Conservation (phyloP, 1,140 invertebrate genomes). For the Aradophagus sp. region DNA sequence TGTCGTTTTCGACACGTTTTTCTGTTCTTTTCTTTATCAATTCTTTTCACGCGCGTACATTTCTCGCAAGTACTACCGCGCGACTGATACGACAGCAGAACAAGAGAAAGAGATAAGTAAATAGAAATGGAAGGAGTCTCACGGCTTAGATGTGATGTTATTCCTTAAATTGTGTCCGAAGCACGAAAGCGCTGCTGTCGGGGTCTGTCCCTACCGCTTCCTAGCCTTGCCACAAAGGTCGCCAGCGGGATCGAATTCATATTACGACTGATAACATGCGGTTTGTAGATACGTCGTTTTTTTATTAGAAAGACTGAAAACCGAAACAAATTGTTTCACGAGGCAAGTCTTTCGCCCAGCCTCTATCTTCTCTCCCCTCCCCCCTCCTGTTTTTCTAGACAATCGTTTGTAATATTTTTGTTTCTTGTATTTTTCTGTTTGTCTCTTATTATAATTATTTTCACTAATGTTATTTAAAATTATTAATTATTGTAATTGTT, state of each 20-base stretch:
- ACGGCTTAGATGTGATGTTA: slow-evolving; percentile 59
- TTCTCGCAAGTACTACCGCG: slow-evolving; percentile 52
- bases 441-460: slow-evolving; percentile 27
- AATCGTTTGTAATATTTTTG: slow-evolving; percentile 32
- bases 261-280: slow-evolving; percentile 67
- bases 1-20: slow-evolving; percentile 41
- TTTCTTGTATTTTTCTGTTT: slow-evolving; percentile 25
- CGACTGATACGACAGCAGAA: slow-evolving; percentile 25
- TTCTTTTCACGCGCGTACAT: slow-evolving; percentile 63
- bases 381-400: slow-evolving; percentile 11
- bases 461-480: slow-evolving; percentile 17
- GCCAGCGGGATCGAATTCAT: slow-evolving; percentile 28
- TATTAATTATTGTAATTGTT: slow-evolving; percentile 13
- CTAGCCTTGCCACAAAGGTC: slow-evolving; percentile 17
- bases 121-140: slow-evolving; percentile 18
- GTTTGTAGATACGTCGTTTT: slow-evolving; percentile 67
- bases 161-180: slow-evolving; percentile 64
- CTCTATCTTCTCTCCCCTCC: neutral
- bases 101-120: slow-evolving; percentile 1
- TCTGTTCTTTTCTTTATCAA: slow-evolving; percentile 52
- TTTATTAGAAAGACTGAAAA: slow-evolving; percentile 68
- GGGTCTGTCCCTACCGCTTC: slow-evolving; percentile 54
- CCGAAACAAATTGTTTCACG: slow-evolving; percentile 13
- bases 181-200: slow-evolving; percentile 56
- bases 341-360: slow-evolving; percentile 19